Percentiles rank a stretch among this genome's conserved stretches.
These are phyloP conservation scores for Ophthalmotilapia sp. DNA, from an alignment of 2,113 vertebrate species.

Conservation along the genomic window DNA sequence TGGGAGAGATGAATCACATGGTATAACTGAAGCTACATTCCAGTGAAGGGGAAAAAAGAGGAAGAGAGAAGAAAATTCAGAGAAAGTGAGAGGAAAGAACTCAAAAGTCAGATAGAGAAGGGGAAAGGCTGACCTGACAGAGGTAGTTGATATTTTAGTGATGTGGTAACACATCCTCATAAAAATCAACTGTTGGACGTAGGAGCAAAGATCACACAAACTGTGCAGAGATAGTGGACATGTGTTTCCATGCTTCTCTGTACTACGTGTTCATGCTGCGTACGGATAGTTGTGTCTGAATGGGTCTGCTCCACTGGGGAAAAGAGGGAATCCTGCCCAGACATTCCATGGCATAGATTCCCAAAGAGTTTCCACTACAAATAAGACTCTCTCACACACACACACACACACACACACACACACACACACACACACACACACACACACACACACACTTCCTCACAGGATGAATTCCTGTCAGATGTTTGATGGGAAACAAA, in stretches of 20 bases:
- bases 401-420: not conserved
- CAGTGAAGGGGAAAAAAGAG: slow-evolving; percentile 17
- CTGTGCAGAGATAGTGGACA: not conserved
- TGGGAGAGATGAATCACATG: slow-evolving; percentile 67
- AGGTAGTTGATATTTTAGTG: not conserved
- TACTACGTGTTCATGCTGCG: slow-evolving; percentile 28
- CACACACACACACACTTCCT: not conserved
- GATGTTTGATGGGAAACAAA: slow-evolving; percentile 23
- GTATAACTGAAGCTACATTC: slow-evolving; percentile 57
- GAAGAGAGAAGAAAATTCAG: not conserved
- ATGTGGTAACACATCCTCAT: slow-evolving; percentile 7
- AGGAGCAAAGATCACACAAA: not conserved
- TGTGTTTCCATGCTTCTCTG: slow-evolving; percentile 16
- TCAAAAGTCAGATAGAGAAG: not conserved
- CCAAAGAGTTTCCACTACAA: slow-evolving; percentile 66
- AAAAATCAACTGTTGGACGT: not conserved
- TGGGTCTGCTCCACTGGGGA: slow-evolving; percentile 45
- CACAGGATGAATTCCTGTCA: slow-evolving; percentile 21
- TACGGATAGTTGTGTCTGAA: slow-evolving; percentile 42
- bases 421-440: not conserved
- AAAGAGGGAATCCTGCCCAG: slow-evolving; percentile 64
- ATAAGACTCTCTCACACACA: not conserved
- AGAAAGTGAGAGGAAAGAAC: slow-evolving; percentile 11
- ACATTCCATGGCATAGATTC: slow-evolving; percentile 65
- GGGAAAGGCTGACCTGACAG: not conserved